Evolutionary conservation across 2,888 invertebrate genomes (phyloP), one percentile per base, ranked within the genome.

Genomic region (Drosophila infuscata): DNA sequence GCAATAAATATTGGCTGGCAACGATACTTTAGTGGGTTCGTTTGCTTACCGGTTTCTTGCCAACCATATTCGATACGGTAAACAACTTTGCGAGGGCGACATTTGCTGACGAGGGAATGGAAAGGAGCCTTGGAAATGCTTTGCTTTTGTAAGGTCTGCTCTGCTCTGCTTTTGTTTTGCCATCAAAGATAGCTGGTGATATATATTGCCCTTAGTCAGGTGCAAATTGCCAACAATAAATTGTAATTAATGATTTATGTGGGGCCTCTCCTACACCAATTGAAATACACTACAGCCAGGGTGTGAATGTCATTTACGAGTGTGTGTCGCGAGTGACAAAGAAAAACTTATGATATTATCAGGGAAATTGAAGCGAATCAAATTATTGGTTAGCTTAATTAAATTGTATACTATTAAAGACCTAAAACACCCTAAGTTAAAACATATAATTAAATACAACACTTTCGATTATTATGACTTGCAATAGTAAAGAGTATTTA

Each of bases 221-320:
- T 87, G 87, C 83, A 83, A 87, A 87, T 79, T 89, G 90, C 74
- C 70, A 79, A 73, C 83, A 83, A 88, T 87, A 87, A 87, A 89
- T 88, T 88, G 81, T 88, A 76, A 86, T 87, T 88, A 88, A 87
- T 88, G 90, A 90, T 87, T 89, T 83, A 83, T 83, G 69, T 30
- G 43, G 12, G 56, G 70, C 30, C 43, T 48, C 32, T 35, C 32
- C 43, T 61, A 25, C 46, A 30, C 29, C 41, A 12, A 63, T 59
- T 15, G 38, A 36, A 54, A 68, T 59, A 78, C 76, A 7, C 76
- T 74, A 33, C 8, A 1, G 1, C 11, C 30, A n/a, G 38, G n/a
- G 35, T 30, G 25, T 66, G 11, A 7, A 15, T 2, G 30, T 2
- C 7, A 11, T 35, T 15, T 17, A 8, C 4, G 3, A 4, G 0